Conservation (phyloP, 1,140 invertebrate genomes). For the Diorhabda elongata region DNA sequence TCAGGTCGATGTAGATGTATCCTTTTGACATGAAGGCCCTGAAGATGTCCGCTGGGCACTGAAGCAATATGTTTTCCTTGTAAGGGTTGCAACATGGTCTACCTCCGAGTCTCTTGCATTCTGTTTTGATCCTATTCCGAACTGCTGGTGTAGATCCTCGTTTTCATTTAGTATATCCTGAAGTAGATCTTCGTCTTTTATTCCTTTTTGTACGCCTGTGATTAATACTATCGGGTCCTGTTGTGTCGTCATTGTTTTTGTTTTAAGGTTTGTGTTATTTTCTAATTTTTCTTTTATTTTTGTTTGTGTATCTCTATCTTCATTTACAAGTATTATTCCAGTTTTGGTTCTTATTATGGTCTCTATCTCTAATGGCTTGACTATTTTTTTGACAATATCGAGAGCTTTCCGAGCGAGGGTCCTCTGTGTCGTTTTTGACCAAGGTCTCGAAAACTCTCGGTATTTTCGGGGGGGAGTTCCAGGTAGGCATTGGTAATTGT, state of each 20-base stretch:
- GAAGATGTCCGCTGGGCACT: background rate
- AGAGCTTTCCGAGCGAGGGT: no score
- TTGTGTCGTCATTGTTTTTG: background rate
- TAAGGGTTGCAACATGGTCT: background rate
- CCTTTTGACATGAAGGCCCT: background rate
- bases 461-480: no score
- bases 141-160: background rate
- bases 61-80: background rate
- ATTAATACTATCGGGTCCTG: background rate
- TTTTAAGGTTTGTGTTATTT: background rate
- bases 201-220: background rate
- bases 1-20: background rate
- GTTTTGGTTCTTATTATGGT: no score
- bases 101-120: background rate
- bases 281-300: background rate
- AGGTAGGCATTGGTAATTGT: no score
- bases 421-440: no score
- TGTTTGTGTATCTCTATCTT: no score
- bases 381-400: no score
- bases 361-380: no score
- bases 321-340: no score
- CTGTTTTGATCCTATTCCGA: background rate
- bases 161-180: background rate
- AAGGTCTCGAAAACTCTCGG: no score
- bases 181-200: background rate